Conservation (phyloP, 2,888 invertebrate genomes). For the Epistrophella euchroma region DNA sequence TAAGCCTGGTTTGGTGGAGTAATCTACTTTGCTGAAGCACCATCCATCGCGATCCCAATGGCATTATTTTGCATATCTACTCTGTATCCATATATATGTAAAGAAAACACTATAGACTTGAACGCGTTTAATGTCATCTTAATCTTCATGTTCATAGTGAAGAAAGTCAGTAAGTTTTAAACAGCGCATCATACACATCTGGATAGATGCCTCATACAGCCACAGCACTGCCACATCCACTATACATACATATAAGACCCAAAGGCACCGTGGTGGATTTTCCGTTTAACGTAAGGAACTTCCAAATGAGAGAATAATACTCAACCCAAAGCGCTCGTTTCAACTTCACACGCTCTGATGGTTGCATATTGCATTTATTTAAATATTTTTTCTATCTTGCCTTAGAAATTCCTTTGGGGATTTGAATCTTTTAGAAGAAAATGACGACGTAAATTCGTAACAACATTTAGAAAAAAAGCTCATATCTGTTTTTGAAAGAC, state of each 20-base stretch:
- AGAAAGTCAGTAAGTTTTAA: not conserved
- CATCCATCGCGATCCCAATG: not conserved
- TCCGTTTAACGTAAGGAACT: conserved; percentile 3
- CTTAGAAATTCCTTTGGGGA: conserved; percentile 11
- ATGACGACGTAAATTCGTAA: not conserved
- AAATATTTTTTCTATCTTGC: not conserved
- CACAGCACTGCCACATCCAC: no score
- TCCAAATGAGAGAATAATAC: conserved; percentile 11
- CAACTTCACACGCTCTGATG: conserved; percentile 34
- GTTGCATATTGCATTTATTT: conserved; percentile 13
- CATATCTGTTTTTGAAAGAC: conserved; percentile 1
- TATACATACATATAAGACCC: not conserved
- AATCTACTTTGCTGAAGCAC: not conserved
- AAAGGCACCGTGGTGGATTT: not conserved
- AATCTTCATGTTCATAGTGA: not conserved
- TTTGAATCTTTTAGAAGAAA: not conserved
- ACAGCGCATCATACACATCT: not conserved
- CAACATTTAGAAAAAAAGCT: not conserved
- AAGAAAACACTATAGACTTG: conserved; percentile 3
- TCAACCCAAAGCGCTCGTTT: conserved; percentile 23
- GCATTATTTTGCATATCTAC: conserved; percentile 3
- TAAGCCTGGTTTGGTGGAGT: not conserved
- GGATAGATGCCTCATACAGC: not conserved
- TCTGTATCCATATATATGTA: not conserved
- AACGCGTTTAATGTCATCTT: conserved; percentile 9